A percentile compares a stretch with the other conserved stretches of the same genome.
Conservation (phyloP, 1,140 invertebrate genomes). For the Sycobia sp. region DNA sequence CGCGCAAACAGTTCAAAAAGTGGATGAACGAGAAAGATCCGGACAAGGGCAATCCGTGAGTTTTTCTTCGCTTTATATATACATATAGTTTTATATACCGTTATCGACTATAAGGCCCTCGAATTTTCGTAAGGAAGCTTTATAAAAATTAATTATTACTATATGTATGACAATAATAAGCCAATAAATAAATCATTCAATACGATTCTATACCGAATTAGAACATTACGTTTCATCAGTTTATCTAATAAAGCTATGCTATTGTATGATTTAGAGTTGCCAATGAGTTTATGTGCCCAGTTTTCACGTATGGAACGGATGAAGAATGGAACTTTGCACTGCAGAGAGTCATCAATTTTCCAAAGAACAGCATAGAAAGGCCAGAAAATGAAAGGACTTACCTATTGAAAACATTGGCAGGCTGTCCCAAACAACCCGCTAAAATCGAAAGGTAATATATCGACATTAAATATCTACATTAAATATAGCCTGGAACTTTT, state of each 20-base stretch:
- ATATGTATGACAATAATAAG: no score
- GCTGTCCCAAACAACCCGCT: constrained; percentile 70
- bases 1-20: constrained; percentile 67
- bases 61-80: not conserved
- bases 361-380: constrained; percentile 59
- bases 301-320: constrained; percentile 76
- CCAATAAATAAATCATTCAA: no score
- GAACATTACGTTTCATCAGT: no score
- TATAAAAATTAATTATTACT: no score
- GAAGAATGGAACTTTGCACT: constrained; percentile 81
- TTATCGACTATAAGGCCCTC: no score
- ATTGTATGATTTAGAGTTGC: constrained; percentile 63
- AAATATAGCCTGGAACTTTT: no score
- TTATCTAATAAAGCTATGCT: no score
- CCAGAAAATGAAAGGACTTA: constrained; percentile 75
- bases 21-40: constrained; percentile 73
- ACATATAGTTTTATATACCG: not conserved
- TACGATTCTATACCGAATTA: no score
- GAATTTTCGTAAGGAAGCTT: no score
- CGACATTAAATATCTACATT: no score
- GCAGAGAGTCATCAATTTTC: constrained; percentile 74
- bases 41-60: constrained; percentile 76
- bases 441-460: constrained; percentile 69
- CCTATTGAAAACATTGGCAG: constrained; percentile 74
- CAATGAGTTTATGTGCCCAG: constrained; percentile 75